These are phyloP conservation scores for Labeo calbasu DNA, from an alignment of 2,797 vertebrate genomes.

Conservation along the genomic window DNA sequence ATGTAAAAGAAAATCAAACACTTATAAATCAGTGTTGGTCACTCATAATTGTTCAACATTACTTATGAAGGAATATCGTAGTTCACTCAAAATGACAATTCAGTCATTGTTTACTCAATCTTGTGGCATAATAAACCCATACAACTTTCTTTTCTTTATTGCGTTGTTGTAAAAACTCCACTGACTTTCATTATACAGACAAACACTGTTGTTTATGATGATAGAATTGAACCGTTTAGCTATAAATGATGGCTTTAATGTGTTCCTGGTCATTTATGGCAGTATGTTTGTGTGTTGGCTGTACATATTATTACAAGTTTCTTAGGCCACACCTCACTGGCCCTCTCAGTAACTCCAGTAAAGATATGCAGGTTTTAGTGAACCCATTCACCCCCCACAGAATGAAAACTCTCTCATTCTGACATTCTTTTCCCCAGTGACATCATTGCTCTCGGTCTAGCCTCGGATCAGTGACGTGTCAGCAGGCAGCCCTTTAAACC, in stretches of 20 bases:
- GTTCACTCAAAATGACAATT: background rate
- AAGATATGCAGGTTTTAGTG: conserved; percentile 8
- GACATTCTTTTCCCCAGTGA: conserved; percentile 25
- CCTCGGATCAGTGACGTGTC: conserved; percentile 36
- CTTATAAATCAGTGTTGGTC: background rate
- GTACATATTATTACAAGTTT: conserved; percentile 6
- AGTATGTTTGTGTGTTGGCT: conserved; percentile 1
- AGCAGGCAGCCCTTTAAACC: conserved; percentile 23
- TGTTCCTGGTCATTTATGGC: background rate
- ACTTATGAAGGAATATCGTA: background rate
- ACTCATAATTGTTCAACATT: background rate
- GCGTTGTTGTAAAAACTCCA: background rate
- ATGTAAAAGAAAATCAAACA: background rate
- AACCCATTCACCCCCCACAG: conserved; percentile 29
- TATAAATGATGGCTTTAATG: background rate
- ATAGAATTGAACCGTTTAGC: background rate
- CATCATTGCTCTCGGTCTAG: conserved; percentile 15
- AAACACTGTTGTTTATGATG: background rate
- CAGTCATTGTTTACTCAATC: background rate
- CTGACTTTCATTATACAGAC: background rate
- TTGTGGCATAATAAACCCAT: background rate
- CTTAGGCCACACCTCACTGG: conserved; percentile 15
- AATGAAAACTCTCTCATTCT: conserved; percentile 5
- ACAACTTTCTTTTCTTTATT: background rate
- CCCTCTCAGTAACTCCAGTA: conserved; percentile 13